Evolutionary conservation across 2,113 vertebrate species (phyloP).

Genomic region (Oreotragus oreotragus): DNA sequence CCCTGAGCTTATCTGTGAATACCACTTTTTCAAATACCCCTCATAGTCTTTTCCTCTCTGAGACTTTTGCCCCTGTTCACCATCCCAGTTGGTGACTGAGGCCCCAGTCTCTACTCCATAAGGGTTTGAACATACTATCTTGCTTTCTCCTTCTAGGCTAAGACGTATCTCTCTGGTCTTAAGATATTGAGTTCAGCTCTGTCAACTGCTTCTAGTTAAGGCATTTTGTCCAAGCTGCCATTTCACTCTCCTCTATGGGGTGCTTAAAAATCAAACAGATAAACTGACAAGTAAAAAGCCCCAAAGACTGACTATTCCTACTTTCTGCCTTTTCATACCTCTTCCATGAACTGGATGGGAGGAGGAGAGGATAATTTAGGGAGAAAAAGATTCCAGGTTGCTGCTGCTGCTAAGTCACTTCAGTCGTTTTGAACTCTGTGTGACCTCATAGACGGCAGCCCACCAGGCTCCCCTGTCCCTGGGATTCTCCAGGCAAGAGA

Average conservation of each 20-base stretch:
- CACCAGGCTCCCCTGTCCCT: too few species aligned
- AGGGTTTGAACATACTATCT: not conserved
- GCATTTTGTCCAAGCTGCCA: not conserved
- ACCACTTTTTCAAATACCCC: not conserved
- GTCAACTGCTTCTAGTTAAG: not conserved
- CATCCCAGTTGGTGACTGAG: not conserved
- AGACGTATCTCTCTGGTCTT: not conserved
- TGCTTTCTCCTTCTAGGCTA: not conserved
- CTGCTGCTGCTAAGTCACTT: too few species aligned
- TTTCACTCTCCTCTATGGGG: not conserved
- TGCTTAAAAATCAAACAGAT: not conserved
- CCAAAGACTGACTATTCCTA: not conserved
- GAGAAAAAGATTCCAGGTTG: not conserved
- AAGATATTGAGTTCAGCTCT: not conserved
- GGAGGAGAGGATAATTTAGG: not conserved
- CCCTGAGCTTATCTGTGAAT: not conserved
- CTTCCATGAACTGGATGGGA: not conserved
- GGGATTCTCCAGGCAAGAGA: too few species aligned
- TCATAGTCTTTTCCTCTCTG: not conserved
- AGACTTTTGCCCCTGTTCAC: not conserved
- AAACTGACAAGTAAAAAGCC: not conserved
- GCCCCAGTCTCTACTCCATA: too few species aligned
- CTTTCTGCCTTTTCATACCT: not conserved
- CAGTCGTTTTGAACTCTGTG: too few species aligned
- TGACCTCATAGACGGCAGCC: too few species aligned